Evolutionary conservation across 35 echinoderm and acorn worm genomes (phyloP).

Genomic region (Eucidaris tribuloides): DNA sequence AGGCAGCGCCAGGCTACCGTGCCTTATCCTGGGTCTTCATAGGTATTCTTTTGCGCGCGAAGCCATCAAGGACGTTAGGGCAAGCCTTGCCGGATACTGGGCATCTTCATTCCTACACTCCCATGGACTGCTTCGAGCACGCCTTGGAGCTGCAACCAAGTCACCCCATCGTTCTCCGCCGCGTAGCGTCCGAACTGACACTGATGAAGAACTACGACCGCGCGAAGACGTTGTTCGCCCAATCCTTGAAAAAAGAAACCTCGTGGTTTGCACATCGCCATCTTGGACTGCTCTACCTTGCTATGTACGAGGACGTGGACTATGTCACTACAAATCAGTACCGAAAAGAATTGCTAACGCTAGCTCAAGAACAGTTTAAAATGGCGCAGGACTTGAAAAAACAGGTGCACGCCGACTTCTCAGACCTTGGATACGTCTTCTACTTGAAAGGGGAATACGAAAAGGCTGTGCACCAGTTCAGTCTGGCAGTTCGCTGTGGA

Average conservation of each 20-base stretch:
- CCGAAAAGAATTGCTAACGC: slow-evolving; percentile 16
- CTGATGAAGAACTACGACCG: slow-evolving; percentile 48
- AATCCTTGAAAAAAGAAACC: slow-evolving; percentile 41
- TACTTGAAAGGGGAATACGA: slow-evolving; percentile 60
- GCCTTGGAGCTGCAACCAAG: slow-evolving; percentile 50
- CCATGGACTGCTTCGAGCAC: slow-evolving; percentile 62
- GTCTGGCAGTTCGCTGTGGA: slow-evolving; percentile 39
- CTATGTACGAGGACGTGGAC: slow-evolving; percentile 70
- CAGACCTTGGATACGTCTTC: slow-evolving; percentile 70
- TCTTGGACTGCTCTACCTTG: slow-evolving; percentile 52
- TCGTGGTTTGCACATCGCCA: slow-evolving; percentile 76
- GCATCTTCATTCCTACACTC: slow-evolving; percentile 16
- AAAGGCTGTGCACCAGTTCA: slow-evolving; percentile 56
- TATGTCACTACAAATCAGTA: neutral
- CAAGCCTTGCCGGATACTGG: slow-evolving; percentile 16
- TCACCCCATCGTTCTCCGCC: slow-evolving; percentile 40
- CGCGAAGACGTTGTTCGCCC: slow-evolving; percentile 48
- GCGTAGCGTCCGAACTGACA: slow-evolving; percentile 47
- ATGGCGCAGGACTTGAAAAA: slow-evolving; percentile 64
- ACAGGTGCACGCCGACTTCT: slow-evolving; percentile 73
- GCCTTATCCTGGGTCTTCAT: slow-evolving; percentile 80
- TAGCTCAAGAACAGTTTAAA: slow-evolving; percentile 55
- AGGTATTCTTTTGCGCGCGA: slow-evolving; percentile 55
- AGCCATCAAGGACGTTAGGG: slow-evolving; percentile 38
- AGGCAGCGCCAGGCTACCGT: neutral